Evolutionary conservation across 2,797 vertebrate genomes (phyloP), one percentile per base, ranked within the genome.

Genomic region (Sebastolobus alascanus): DNA sequence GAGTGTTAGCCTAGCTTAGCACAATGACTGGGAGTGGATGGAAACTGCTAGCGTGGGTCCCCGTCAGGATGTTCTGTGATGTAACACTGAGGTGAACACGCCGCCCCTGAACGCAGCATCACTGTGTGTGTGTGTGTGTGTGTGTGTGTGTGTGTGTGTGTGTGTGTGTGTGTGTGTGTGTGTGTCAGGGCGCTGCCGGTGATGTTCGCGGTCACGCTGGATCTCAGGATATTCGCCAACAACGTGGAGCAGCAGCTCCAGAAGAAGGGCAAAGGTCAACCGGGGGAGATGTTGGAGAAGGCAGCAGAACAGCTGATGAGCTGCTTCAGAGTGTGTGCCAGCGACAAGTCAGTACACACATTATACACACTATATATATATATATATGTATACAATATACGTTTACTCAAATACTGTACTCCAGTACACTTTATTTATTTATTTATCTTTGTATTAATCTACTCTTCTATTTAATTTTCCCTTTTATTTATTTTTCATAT

Each of bases 291-390:
- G 98, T 50, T 99, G 94, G 98, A 99, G 91, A 99, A 99, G 73
- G 97, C 98, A 1, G 98, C 98, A 0, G 98, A 99, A 52, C 95
- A 98, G 56, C 93, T 99, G 75, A 99, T 99, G 98, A 96, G 97
- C 94, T 99, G 98, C 90, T 99, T 99, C 88, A 95, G 98, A 65
- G 97, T 99, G 63, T 99, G 98, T 82, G 98, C 98, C 92, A 99
- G 98, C 6, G 98, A 99, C 95, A 99, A 98, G 98, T 99, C 77
- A 97, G 98, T 95, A 27, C 46, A 68, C 50, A n/a, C 4, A 54
- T 0, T 38, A 38, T 1, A 40, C 12, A 40, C 38, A 46, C 20
- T 58, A 8, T 6, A 35, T 35, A 3, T 38, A 38, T 35, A 35
- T 3, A 35, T 35, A 35, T 35, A 7, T 35, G 2, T 35, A 35